phyloP scores from a whole-genome alignment of 1,140 invertebrate genomes.

The Calosoma granatense region DNA sequence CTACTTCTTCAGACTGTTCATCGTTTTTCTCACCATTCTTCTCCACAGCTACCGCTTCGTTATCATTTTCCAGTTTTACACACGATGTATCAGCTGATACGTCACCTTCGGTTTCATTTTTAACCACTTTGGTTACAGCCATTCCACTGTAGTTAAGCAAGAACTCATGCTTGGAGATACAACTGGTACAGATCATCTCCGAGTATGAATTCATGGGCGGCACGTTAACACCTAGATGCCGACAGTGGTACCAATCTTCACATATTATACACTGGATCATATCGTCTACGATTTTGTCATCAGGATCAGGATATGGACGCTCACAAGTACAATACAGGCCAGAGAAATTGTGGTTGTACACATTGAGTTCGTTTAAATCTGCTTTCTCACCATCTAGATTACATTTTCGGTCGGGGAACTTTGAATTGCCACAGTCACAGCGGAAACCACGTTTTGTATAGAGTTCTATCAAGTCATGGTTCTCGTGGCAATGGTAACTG shows the following conservation, averaged over 20 bases:
- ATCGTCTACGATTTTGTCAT: conserved; percentile 67
- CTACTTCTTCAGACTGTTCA: conserved; percentile 5
- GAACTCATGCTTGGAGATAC: conserved; percentile 66
- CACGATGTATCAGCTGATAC: not conserved
- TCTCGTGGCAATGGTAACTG: conserved; percentile 88
- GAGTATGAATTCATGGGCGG: conserved; percentile 50
- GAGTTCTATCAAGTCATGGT: conserved; percentile 90
- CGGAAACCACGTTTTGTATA: conserved; percentile 95
- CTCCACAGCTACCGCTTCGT: conserved; percentile 12
- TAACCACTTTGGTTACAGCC: conserved; percentile 24
- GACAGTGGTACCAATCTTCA: conserved; percentile 95
- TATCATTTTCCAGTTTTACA: conserved; percentile 15
- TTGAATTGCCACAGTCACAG: conserved; percentile 94
- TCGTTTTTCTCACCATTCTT: conserved; percentile 2
- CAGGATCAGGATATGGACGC: conserved; percentile 91
- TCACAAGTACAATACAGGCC: conserved; percentile 88
- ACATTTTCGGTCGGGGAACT: conserved; percentile 65
- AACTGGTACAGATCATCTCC: conserved; percentile 69
- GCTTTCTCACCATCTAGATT: conserved; percentile 60
- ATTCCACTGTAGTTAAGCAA: conserved; percentile 57
- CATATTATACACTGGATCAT: conserved; percentile 97
- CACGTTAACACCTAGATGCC: conserved; percentile 58
- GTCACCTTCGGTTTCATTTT: not conserved
- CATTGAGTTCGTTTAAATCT: conserved; percentile 59
- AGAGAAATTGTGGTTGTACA: conserved; percentile 92